Evolutionary conservation across 1,140 invertebrate genomes (phyloP).

Genomic region (Diabrotica virgifera): DNA sequence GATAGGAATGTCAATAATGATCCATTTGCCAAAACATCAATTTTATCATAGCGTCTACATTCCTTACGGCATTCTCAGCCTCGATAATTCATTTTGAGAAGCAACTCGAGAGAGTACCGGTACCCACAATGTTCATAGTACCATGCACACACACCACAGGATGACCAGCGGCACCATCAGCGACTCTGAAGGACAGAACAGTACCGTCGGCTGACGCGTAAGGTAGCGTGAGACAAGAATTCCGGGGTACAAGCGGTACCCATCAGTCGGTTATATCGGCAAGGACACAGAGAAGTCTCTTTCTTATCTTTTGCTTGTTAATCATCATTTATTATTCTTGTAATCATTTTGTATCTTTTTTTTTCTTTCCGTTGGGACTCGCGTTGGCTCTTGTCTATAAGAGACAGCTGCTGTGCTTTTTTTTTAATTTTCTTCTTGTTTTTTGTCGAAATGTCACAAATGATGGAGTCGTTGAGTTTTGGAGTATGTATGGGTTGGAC

Average conservation of each 20-base stretch:
- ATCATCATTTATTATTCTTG: constrained; percentile 24
- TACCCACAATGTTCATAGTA: neutral
- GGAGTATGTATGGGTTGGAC: neutral
- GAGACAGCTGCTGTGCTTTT: constrained; percentile 2
- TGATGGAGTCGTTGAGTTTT: constrained; percentile 2
- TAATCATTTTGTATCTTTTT: constrained; percentile 13
- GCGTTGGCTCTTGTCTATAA: constrained; percentile 5
- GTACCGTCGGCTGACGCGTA: constrained; percentile 22
- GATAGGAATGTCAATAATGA: too few species aligned
- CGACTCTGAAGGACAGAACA: constrained; percentile 21
- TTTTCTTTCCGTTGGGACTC: neutral
- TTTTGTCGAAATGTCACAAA: neutral
- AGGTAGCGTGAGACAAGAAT: constrained; percentile 26
- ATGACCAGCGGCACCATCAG: neutral
- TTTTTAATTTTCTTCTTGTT: neutral
- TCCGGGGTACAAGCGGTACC: constrained; percentile 15
- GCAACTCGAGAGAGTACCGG: too few species aligned
- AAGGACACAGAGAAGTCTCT: constrained; percentile 15
- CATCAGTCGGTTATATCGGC: constrained; percentile 6
- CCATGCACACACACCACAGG: neutral
- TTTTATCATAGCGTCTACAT: too few species aligned
- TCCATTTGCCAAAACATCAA: too few species aligned
- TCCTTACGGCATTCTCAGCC: too few species aligned
- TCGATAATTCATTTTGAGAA: too few species aligned
- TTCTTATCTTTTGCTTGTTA: constrained; percentile 23